phyloP scores from a whole-genome alignment of 1,140 invertebrate genomes.

The Melipona quadrifasciata region DNA sequence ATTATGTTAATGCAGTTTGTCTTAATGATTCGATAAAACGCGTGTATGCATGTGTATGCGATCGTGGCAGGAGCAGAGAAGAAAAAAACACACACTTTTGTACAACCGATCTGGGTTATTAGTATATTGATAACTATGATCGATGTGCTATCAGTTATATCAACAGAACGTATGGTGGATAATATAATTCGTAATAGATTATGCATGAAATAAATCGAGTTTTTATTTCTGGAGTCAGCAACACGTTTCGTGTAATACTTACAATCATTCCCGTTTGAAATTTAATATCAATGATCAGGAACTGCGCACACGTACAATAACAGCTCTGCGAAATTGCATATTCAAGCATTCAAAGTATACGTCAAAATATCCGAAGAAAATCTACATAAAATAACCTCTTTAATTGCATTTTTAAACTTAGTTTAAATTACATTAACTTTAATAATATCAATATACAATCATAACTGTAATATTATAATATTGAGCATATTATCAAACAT shows the following conservation, averaged over 20 bases:
- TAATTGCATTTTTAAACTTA: too few relatives aligned
- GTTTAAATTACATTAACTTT: too few relatives aligned
- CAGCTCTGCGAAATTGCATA: too few relatives aligned
- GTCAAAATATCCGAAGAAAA: too few relatives aligned
- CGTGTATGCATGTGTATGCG: background rate
- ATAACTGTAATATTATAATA: too few relatives aligned
- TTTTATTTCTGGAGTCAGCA: background rate
- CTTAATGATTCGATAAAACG: conserved; percentile 37
- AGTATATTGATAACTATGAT: conserved; percentile 23
- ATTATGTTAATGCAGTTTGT: conserved; percentile 47
- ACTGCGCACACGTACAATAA: background rate
- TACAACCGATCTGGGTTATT: background rate
- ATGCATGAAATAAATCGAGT: background rate
- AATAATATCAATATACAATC: too few relatives aligned
- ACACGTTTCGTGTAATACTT: background rate
- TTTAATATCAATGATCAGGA: background rate
- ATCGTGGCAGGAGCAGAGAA: background rate
- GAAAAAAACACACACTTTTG: conserved; percentile 17
- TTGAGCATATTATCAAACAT: too few relatives aligned
- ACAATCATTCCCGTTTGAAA: background rate
- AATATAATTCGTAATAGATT: background rate
- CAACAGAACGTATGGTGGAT: background rate
- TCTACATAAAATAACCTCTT: too few relatives aligned
- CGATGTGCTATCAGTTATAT: background rate
- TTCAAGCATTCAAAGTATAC: too few relatives aligned